phyloP scores from a whole-genome alignment of 1,140 invertebrate species.

The Macrosteles quadrilineatus region DNA sequence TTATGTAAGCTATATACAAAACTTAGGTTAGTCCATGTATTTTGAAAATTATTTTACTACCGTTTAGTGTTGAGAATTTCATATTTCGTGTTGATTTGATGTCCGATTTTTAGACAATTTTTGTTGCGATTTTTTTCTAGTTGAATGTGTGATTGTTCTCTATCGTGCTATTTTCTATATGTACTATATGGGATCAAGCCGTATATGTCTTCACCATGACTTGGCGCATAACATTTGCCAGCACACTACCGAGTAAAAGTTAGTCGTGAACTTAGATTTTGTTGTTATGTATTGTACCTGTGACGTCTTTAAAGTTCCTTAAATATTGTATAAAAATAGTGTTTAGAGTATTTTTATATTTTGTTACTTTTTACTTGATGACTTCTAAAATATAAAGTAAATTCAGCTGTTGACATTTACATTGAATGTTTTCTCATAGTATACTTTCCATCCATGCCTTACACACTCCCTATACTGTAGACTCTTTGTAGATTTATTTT shows the following conservation, averaged over 20 bases:
- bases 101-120: constrained; percentile 2
- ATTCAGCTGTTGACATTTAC: constrained; percentile 16
- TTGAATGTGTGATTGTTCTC: constrained; percentile 9
- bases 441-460: constrained; percentile 13
- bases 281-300: constrained; percentile 26
- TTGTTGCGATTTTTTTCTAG: constrained; percentile 5
- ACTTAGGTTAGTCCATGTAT: constrained; percentile 14
- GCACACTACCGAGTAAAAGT: constrained; percentile 14
- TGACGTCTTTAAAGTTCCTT: constrained; percentile 25
- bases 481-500: constrained; percentile 10
- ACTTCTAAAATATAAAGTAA: constrained; percentile 20
- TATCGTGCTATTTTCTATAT: constrained; percentile 12
- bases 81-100: constrained; percentile 13
- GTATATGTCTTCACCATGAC: not conserved
- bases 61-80: not conserved
- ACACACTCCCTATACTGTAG: constrained; percentile 13
- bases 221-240: constrained; percentile 21
- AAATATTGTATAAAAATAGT: constrained; percentile 26
- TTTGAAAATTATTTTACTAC: not conserved
- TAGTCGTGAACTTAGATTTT: constrained; percentile 25
- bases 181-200: constrained; percentile 22
- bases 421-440: constrained; percentile 12
- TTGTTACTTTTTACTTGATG: constrained; percentile 25
- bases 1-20: not conserved
- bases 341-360: constrained; percentile 27